Conservation (phyloP, 2,888 invertebrate species). For the Calliopum simillimum region DNA sequence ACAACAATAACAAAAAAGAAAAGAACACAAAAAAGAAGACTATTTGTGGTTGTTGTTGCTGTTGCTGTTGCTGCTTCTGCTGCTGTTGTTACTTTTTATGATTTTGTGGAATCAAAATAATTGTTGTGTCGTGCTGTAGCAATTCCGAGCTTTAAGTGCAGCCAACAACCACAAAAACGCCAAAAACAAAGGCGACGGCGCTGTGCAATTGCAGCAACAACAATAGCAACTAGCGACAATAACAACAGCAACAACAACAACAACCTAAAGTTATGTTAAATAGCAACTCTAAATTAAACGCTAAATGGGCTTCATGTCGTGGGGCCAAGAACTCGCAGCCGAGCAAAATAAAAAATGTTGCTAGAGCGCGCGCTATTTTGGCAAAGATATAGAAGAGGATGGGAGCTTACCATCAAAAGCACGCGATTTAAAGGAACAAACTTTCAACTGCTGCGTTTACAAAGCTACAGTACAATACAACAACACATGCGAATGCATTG, state of each 20-base stretch:
- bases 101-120: slow-evolving; percentile 40
- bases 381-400: background rate
- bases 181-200: background rate
- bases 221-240: slow-evolving; percentile 1
- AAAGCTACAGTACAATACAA: background rate
- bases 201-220: background rate
- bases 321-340: no score
- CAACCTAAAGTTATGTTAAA: slow-evolving; percentile 36
- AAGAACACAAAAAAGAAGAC: no score
- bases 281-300: slow-evolving; percentile 46
- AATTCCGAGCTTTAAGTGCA: slow-evolving; percentile 6
- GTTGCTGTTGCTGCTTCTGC: slow-evolving; percentile 12
- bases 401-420: background rate
- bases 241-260: slow-evolving; percentile 3
- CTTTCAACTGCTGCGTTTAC: background rate
- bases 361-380: no score
- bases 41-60: slow-evolving; percentile 30
- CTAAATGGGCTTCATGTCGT: slow-evolving; percentile 27
- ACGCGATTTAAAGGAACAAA: background rate
- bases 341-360: no score
- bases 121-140: slow-evolving; percentile 41
- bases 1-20: no score
- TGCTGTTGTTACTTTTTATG: slow-evolving; percentile 11
- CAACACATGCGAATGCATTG: background rate
- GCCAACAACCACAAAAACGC: slow-evolving; percentile 3